Conservation (phyloP, 2,113 vertebrate species). For the Sigmodon hispidus region DNA sequence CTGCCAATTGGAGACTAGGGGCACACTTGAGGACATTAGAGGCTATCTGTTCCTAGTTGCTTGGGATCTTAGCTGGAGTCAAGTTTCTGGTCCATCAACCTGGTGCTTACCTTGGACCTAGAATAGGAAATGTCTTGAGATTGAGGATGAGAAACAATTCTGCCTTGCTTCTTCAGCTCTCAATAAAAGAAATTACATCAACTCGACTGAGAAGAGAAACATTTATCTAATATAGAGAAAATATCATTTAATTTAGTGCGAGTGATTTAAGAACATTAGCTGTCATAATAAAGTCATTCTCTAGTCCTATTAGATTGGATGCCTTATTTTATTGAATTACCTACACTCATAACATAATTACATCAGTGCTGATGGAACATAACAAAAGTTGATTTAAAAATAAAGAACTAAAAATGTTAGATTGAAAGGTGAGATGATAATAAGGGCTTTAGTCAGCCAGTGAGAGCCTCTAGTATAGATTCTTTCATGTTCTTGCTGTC, state of each 20-base stretch:
- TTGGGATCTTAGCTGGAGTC: not conserved
- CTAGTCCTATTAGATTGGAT: not conserved
- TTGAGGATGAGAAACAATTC: constrained; percentile 20
- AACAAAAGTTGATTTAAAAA: constrained; percentile 37
- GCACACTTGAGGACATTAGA: not conserved
- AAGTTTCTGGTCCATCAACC: not conserved
- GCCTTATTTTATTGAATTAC: constrained; percentile 1
- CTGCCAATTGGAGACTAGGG: not conserved
- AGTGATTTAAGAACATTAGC: not conserved
- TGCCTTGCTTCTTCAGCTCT: not conserved
- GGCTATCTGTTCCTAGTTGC: not conserved
- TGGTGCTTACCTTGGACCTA: not conserved
- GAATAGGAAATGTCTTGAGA: not conserved
- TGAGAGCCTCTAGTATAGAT: not conserved
- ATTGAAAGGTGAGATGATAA: constrained; percentile 11
- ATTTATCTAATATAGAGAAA: constrained; percentile 25
- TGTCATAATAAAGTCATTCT: constrained; percentile 1
- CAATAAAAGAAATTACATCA: not conserved
- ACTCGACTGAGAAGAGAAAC: not conserved
- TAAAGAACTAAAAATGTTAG: constrained; percentile 18
- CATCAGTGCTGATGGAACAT: not conserved
- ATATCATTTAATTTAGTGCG: not conserved
- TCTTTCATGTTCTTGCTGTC: not conserved
- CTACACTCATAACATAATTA: constrained; percentile 31
- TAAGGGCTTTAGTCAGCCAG: not conserved